Percentiles rank a stretch among this genome's conserved stretches.
phyloP scores from a whole-genome alignment of 2,113 vertebrate genomes.

The Gorsachius goisagi region DNA sequence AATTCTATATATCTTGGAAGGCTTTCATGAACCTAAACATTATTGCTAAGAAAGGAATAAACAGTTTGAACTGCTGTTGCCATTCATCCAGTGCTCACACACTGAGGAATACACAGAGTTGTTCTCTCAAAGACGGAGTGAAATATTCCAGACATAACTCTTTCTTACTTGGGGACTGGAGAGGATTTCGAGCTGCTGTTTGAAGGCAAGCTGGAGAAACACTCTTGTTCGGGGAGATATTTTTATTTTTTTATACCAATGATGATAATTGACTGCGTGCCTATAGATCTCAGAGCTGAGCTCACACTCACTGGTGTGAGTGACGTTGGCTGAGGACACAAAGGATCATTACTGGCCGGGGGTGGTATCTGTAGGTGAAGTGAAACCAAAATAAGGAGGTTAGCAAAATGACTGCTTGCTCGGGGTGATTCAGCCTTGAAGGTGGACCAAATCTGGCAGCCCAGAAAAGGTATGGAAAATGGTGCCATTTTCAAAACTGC shows the following conservation, averaged over 20 bases:
- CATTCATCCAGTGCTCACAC: slow-evolving; percentile 48
- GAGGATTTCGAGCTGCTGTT: slow-evolving; percentile 5
- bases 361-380: neutral
- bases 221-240: neutral
- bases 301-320: fast-evolving
- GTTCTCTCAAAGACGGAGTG: slow-evolving; percentile 44
- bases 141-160: slow-evolving; percentile 60
- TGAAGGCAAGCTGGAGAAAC: slow-evolving; percentile 34
- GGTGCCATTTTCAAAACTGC: neutral
- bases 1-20: slow-evolving; percentile 81
- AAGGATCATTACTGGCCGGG: neutral
- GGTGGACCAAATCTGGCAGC: neutral
- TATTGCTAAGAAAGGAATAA: slow-evolving; percentile 79
- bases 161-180: slow-evolving; percentile 19
- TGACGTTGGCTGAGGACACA: neutral
- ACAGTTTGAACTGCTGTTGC: slow-evolving; percentile 66
- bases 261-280: neutral
- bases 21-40: slow-evolving; percentile 80
- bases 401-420: neutral
- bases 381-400: neutral
- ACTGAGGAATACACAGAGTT: slow-evolving; percentile 47
- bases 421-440: neutral
- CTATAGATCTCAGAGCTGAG: neutral
- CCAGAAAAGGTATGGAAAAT: neutral
- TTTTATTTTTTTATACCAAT: neutral